Evolutionary conservation across 2,797 vertebrate species (phyloP), one percentile per base, ranked within the genome.

Genomic region (Fratercula arctica): DNA sequence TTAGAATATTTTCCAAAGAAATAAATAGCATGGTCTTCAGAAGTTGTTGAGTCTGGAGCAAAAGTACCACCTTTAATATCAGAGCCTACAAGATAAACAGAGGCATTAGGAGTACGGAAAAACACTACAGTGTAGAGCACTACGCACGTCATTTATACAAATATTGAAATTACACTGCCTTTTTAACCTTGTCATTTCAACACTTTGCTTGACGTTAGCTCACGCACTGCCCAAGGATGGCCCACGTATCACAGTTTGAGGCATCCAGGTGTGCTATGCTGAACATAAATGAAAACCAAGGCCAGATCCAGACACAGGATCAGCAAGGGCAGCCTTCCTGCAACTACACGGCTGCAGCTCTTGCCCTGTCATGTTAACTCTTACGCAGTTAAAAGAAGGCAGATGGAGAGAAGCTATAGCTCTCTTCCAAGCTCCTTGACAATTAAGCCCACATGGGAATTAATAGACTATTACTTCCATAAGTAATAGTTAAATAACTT

Each of bases 1-100:
- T 98, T 99, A 33, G 99, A 99, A 89, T 99, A 99, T 91, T 98
- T 99, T 89, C 97, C 98, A 98, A 99, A 99, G 97, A 99, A 99
- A 96, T 98, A 98, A 5, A 94, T 86, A 41, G 98, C 97, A 29
- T 98, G 99, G n/a, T 99, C 99, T 97, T 99, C 98, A 9, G 97
- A 95, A 60, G 98, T 98, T 53, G 92, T 94, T 54, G 98, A 97
- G 86, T 99, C 98, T 12, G 98, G 98, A 61, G 98, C 97, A 82
- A 99, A 97, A 96, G 98, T 98, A 64, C 97, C 98, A 66, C 99
- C 99, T 98, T 99, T 99, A 78, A 98, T 99, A 94, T 99, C 98
- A 23, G 98, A 98, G 46, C 99, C 99, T 99, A 59, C 24, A 95
- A 95, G 80, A 64, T 35, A 93, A 90, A 54, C 35, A 85, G 48